These are phyloP conservation scores for Martes martes DNA, from an alignment of 2,113 vertebrate genomes.

Conservation along the genomic window DNA sequence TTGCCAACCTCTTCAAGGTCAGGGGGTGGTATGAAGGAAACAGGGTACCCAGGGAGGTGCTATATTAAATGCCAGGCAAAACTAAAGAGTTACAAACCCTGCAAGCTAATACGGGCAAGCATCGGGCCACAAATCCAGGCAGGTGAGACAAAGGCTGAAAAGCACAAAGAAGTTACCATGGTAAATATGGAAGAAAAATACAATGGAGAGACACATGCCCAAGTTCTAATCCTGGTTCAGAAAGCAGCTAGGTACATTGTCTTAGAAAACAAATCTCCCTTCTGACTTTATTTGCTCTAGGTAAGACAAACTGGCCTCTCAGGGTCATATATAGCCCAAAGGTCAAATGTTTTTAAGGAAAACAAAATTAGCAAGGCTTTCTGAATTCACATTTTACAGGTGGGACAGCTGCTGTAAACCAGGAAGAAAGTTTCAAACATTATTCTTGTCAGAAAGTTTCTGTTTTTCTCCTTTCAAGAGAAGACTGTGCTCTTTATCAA, in stretches of 20 bases:
- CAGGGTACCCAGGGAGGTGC: background rate
- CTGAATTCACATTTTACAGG: background rate
- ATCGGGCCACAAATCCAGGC: background rate
- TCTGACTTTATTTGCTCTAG: background rate
- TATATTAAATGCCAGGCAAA: slow-evolving; percentile 7
- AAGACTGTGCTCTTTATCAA: background rate
- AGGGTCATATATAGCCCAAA: background rate
- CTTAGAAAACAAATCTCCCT: background rate
- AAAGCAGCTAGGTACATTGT: background rate
- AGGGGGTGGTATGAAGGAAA: background rate
- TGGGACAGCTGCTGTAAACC: background rate
- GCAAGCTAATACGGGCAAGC: background rate
- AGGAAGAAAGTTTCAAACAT: background rate
- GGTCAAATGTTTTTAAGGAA: background rate
- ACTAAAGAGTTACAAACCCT: background rate
- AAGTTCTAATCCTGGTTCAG: background rate
- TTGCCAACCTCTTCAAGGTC: background rate
- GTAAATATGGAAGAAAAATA: background rate
- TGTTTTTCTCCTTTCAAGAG: background rate
- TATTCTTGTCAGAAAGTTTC: background rate
- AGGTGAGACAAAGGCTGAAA: background rate
- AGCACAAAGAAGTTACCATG: background rate
- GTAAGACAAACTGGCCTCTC: background rate
- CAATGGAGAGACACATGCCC: background rate
- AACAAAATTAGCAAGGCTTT: background rate